Conservation (phyloP, 2,888 invertebrate species). For the Adelphocoris suturalis region DNA sequence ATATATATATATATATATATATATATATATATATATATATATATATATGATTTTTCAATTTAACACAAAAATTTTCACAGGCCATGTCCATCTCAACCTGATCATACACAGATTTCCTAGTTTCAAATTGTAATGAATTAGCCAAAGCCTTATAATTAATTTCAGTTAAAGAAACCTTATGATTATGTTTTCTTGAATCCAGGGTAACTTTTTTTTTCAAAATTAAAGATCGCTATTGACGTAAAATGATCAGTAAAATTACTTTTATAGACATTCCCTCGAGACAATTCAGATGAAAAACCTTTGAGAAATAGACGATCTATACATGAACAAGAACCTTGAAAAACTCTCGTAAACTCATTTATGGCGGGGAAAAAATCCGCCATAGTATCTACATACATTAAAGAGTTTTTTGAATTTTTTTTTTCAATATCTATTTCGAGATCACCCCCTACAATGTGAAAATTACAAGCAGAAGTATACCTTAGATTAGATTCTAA, state of each 20-base stretch:
- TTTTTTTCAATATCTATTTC: not conserved
- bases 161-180: too few species aligned
- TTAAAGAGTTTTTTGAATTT: not conserved
- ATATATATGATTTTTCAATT: too few species aligned
- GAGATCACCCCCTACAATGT: not conserved
- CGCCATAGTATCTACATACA: not conserved
- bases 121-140: too few species aligned
- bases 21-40: too few species aligned
- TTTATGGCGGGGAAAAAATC: not conserved
- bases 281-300: not conserved
- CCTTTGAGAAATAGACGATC: not conserved
- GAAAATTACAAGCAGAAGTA: not conserved
- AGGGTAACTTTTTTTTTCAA: too few species aligned
- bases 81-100: too few species aligned
- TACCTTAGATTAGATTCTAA: not conserved
- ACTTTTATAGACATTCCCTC: not conserved
- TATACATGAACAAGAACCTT: not conserved
- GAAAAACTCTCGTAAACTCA: not conserved
- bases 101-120: too few species aligned
- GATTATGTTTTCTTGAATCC: too few species aligned
- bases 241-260: conserved; percentile 19
- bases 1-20: too few species aligned
- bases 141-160: too few species aligned
- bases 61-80: too few species aligned
- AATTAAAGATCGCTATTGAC: too few species aligned